Conservation (phyloP, 2,888 invertebrate genomes). For the Pycnomerus fuliginosus region DNA sequence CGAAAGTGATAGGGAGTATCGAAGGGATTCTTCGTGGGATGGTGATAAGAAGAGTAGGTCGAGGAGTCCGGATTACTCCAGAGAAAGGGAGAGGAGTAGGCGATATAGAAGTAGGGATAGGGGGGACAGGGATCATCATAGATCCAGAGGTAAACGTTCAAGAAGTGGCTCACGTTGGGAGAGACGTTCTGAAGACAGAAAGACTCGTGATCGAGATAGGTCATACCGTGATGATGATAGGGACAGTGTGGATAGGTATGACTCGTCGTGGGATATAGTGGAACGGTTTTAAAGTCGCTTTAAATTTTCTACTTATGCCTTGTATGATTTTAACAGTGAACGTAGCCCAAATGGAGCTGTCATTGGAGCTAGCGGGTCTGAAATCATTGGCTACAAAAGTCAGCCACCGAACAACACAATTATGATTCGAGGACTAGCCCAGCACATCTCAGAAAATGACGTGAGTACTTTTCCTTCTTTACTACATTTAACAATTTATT, state of each 20-base stretch:
- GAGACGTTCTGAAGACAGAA: conserved; percentile 46
- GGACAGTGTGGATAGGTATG: conserved; percentile 52
- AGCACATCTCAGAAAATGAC: conserved; percentile 76
- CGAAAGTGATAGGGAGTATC: conserved; percentile 48
- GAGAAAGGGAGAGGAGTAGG: conserved; percentile 40
- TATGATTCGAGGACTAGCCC: conserved; percentile 72
- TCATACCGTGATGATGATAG: conserved; percentile 50
- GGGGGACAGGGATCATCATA: conserved; percentile 43
- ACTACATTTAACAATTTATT: conserved; percentile 37
- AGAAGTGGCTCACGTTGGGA: conserved; percentile 49
- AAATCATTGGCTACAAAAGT: conserved; percentile 53
- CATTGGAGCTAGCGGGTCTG: conserved; percentile 52
- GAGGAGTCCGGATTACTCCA: conserved; percentile 41
- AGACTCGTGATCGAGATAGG: conserved; percentile 48
- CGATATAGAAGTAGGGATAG: conserved; percentile 44
- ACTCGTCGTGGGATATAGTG: conserved; percentile 23
- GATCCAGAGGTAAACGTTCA: conserved; percentile 41
- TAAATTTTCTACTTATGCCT: conserved; percentile 33
- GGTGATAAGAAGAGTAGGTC: conserved; percentile 41
- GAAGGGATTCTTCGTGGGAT: conserved; percentile 35
- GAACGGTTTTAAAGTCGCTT: conserved; percentile 14
- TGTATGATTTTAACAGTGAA: conserved; percentile 48
- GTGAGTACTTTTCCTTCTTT: conserved; percentile 53
- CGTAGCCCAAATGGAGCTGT: conserved; percentile 48
- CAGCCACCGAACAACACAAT: conserved; percentile 64